Conservation (phyloP, 2,797 vertebrate genomes). For the Gymnodraco acuticeps region DNA sequence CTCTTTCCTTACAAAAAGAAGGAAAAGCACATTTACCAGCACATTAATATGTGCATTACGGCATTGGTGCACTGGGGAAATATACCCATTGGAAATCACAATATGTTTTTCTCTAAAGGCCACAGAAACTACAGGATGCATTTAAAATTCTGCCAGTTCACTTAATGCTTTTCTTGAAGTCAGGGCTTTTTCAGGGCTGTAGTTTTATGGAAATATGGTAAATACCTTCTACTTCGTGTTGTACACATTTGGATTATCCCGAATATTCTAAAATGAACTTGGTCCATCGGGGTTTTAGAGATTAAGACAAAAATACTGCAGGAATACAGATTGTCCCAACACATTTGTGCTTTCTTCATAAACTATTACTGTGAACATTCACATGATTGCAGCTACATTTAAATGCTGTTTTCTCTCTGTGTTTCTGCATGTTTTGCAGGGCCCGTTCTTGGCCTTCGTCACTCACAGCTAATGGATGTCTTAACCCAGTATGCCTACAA, state of each 20-base stretch:
- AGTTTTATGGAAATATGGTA: background rate
- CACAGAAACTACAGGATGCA: background rate
- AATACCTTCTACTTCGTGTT: background rate
- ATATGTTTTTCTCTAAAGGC: background rate
- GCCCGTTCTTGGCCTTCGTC: conserved; percentile 76
- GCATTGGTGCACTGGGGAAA: background rate
- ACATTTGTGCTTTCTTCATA: background rate
- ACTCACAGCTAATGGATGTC: conserved; percentile 92
- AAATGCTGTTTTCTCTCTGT: conserved; percentile 21
- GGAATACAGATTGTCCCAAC: conserved; percentile 11
- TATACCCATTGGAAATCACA: background rate
- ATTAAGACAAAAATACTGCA: conserved; percentile 21
- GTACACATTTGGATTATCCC: background rate
- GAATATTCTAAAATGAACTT: conserved; percentile 10
- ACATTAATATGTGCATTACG: background rate
- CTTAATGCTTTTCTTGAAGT: conserved; percentile 1
- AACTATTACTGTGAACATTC: conserved; percentile 1
- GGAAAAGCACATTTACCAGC: background rate
- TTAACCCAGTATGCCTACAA: conserved; percentile 93
- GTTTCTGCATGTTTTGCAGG: conserved; percentile 67
- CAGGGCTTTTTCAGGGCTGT: background rate
- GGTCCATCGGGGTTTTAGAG: conserved; percentile 1
- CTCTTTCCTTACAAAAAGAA: background rate
- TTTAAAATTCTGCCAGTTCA: conserved; percentile 1
- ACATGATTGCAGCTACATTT: conserved; percentile 27